Evolutionary conservation across 2,113 vertebrate species (phyloP).

Genomic region (Rhinichthys klamathensis): DNA sequence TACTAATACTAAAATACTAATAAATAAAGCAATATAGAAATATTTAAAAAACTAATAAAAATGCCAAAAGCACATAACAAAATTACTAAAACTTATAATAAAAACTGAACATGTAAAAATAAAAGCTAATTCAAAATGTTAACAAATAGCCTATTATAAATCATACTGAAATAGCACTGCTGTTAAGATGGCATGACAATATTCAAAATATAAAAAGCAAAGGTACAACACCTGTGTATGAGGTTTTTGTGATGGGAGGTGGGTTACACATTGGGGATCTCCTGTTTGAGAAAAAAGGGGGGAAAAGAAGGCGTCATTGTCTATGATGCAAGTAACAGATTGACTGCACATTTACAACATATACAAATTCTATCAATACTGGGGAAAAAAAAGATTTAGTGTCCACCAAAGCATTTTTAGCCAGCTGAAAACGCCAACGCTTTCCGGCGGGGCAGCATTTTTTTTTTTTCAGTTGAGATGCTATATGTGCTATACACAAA

Average conservation of each 20-base stretch:
- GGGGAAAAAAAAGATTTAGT: no score
- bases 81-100: not conserved
- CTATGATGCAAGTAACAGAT: not conserved
- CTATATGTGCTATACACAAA: no score
- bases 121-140: not conserved
- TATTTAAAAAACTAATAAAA: not conserved
- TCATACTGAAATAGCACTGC: not conserved
- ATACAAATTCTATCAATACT: not conserved
- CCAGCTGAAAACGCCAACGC: no score
- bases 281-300: conserved; percentile 71
- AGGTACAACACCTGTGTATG: conserved; percentile 86
- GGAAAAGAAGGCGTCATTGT: not conserved
- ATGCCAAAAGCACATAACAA: not conserved
- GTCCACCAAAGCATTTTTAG: no score
- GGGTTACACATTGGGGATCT: conserved; percentile 98
- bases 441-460: no score
- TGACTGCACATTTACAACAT: not conserved
- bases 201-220: not conserved
- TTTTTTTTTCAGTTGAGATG: no score
- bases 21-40: not conserved
- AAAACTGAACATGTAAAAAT: not conserved
- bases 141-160: not conserved
- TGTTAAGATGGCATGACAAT: not conserved
- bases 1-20: not conserved
- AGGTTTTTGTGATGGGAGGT: conserved; percentile 95